Percentiles rank a stretch among this genome's conserved stretches.
Conservation (phyloP, 2,113 vertebrate genomes). For the Chiloscyllium plagiosum region DNA sequence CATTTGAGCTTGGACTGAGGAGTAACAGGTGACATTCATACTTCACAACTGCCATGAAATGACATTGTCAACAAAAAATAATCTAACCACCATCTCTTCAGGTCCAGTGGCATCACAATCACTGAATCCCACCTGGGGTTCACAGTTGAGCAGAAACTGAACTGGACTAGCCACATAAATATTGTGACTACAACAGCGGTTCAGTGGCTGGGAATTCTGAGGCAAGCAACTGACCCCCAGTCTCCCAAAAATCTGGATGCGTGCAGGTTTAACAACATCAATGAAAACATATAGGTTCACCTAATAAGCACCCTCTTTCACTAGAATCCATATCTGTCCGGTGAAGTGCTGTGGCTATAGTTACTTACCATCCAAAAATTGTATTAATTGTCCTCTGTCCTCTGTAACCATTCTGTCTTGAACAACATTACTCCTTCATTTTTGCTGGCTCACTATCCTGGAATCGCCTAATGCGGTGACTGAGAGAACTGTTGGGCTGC, state of each 20-base stretch:
- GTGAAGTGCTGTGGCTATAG: background rate
- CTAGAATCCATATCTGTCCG: background rate
- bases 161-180: background rate
- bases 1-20: background rate
- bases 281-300: background rate
- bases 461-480: background rate
- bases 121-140: background rate
- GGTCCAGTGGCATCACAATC: background rate
- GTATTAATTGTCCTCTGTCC: background rate
- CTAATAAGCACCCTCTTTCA: background rate
- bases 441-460: background rate
- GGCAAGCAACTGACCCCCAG: no score
- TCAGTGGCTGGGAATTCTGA: no score
- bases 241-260: background rate
- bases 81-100: background rate
- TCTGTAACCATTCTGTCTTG: background rate
- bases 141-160: background rate
- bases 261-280: background rate
- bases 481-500: background rate
- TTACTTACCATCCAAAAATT: background rate
- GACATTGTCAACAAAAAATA: background rate
- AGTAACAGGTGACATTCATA: background rate
- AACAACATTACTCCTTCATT: background rate
- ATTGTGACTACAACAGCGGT: no score
- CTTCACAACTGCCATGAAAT: background rate